A percentile compares a stretch with the other conserved stretches of the same genome.
Evolutionary conservation across 2,113 vertebrate genomes (phyloP).

Genomic region (Lethenteron reissneri): DNA sequence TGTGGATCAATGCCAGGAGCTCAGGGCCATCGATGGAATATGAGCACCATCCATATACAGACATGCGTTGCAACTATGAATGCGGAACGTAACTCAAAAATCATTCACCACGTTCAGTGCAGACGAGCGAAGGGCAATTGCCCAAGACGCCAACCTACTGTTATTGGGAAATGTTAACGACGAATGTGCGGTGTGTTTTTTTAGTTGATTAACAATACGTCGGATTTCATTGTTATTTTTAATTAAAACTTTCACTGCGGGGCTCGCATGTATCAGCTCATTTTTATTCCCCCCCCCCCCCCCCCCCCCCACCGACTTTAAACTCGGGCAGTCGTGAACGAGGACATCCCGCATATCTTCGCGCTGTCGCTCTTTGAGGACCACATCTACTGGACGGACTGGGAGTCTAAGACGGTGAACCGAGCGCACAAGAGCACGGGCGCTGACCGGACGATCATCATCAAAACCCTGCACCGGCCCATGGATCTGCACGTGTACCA

Average conservation of each 20-base stretch:
- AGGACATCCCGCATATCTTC: constrained; percentile 78
- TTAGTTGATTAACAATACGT: constrained; percentile 17
- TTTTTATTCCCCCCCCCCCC: constrained; percentile 22
- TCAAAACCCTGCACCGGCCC: constrained; percentile 92
- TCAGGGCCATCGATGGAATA: too few relatives aligned
- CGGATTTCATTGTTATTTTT: constrained; percentile 21
- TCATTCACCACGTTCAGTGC: too few relatives aligned
- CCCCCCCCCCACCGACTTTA: constrained; percentile 22
- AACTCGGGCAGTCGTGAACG: constrained; percentile 50
- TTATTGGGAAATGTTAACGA: constrained; percentile 12
- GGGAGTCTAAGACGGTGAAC: constrained; percentile 83
- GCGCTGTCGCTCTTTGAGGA: constrained; percentile 89
- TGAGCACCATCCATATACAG: too few relatives aligned
- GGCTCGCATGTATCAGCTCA: constrained; percentile 19
- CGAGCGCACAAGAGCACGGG: constrained; percentile 87
- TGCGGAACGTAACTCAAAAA: too few relatives aligned
- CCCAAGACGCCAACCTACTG: not conserved
- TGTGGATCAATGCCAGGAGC: too few relatives aligned
- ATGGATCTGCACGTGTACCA: constrained; percentile 93
- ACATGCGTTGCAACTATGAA: too few relatives aligned
- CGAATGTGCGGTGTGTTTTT: constrained; percentile 11
- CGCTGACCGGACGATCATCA: constrained; percentile 46
- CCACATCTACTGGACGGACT: constrained; percentile 94
- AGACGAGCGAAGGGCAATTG: too few relatives aligned
- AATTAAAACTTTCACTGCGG: constrained; percentile 15